Evolutionary conservation across 1,140 invertebrate genomes (phyloP), one percentile per base, ranked within the genome.

Genomic region (Homarus americanus): DNA sequence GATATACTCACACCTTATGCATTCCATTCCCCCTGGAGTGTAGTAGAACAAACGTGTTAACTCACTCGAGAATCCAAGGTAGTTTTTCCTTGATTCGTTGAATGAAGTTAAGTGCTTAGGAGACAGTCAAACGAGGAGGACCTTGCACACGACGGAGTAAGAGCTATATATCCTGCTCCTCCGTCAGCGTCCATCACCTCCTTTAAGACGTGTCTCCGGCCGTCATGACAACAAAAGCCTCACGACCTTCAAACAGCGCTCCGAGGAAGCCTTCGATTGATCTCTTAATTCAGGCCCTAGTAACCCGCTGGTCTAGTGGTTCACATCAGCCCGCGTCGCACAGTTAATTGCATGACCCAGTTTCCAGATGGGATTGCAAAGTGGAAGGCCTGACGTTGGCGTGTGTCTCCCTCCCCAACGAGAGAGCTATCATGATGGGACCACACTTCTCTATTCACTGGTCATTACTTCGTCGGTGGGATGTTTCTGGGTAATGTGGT

Each of bases 291-390:
- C 53, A 17, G 32, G 53, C 34, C 78, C 79, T 36, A 17, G 79
- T 82, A 53, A 82, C 79, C 79, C 28, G 79, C 32, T 82, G 79
- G 28, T 82, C 53, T 34, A 82, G 41, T 80, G 78, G 32, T 63
- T 53, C 44, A 82, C 79, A 63, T 36, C 49, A 44, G 49, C 49
- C 32, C 7, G 49, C 63, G 2, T 24, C 53, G 9, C 32, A n/a
- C 32, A 63, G 38, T 63, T 58, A 63, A 20, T 58, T n/a, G n/a
- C n/a, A 38, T 44, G 36, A 66, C 49, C 79, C 79, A 66, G 79
- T 63, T 44, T 41, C 41, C 53, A 24, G 36, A 7, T 63, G 32
- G n/a, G n/a, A 32, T 63, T 63, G 32, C 79, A 63, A 36, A 49
- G 24, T 28, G n/a, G 36, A 17, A 24, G 58, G 12, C 63, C 63